phyloP scores from a whole-genome alignment of 2,888 invertebrate genomes.

The Ernsta delagoae region DNA sequence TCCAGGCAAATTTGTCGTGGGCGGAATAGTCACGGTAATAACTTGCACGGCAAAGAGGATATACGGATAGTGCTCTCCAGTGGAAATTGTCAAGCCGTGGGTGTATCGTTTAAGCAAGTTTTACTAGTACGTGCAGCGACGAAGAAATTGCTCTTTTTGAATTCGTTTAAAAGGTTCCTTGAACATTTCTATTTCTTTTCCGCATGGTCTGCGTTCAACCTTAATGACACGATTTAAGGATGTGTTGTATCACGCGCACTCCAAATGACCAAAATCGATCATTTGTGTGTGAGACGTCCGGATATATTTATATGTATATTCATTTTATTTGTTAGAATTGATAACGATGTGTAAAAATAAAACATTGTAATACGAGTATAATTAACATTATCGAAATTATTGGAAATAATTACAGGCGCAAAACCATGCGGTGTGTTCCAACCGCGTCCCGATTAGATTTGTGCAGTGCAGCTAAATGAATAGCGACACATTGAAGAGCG shows the following conservation, averaged over 20 bases:
- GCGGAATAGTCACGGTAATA: conserved; percentile 39
- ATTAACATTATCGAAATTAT: conserved; percentile 14
- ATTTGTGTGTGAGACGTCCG: no score
- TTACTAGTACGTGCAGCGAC: conserved; percentile 11
- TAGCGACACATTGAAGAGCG: conserved; percentile 61
- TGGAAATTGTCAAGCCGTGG: conserved; percentile 26
- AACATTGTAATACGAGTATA: no score
- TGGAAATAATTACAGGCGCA: conserved; percentile 27
- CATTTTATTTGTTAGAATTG: not conserved
- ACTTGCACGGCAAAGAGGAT: conserved; percentile 35
- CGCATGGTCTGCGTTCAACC: not conserved
- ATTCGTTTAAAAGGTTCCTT: conserved; percentile 7
- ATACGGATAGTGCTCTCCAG: conserved; percentile 30
- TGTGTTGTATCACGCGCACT: no score
- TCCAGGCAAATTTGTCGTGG: conserved; percentile 42
- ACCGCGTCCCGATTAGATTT: conserved; percentile 38
- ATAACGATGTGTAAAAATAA: no score
- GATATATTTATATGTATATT: no score
- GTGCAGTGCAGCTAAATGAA: conserved; percentile 56
- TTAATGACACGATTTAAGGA: not conserved
- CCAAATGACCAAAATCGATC: no score
- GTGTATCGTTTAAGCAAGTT: conserved; percentile 32
- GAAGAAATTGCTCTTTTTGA: conserved; percentile 12
- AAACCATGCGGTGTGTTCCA: conserved; percentile 23
- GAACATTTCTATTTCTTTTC: conserved; percentile 4